phyloP scores from a whole-genome alignment of 2,113 vertebrate genomes.

The Rattus rattus region DNA sequence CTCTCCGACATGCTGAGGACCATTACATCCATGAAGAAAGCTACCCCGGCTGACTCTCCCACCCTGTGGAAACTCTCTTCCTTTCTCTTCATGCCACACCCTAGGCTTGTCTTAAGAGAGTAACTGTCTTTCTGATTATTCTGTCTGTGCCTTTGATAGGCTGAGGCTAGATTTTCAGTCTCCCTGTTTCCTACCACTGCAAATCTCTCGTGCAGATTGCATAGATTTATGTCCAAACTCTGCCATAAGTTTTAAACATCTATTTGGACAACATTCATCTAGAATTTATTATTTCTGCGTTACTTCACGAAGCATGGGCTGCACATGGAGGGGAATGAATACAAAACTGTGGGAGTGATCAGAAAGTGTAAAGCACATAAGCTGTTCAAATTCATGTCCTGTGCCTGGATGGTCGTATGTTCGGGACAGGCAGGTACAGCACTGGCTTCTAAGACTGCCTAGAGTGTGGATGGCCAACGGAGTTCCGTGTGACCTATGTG shows the following conservation, averaged over 20 bases:
- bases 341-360: neutral
- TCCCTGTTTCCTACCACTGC: neutral
- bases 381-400: neutral
- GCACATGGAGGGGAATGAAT: neutral
- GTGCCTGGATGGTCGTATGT: accelerated
- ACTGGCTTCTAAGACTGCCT: neutral
- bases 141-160: neutral
- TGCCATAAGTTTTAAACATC: neutral
- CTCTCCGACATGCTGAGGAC: accelerated
- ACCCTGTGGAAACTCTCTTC: accelerated
- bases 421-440: accelerated
- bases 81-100: accelerated
- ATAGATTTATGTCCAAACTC: neutral
- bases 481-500: neutral
- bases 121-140: neutral
- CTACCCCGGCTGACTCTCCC: accelerated
- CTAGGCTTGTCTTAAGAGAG: neutral
- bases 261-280: neutral
- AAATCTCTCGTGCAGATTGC: neutral
- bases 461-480: neutral
- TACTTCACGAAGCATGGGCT: neutral
- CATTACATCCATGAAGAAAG: accelerated
- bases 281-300: slow-evolving; percentile 7
- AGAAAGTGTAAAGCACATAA: neutral
- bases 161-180: neutral